A percentile compares a stretch with the other conserved stretches of the same genome.
These are phyloP conservation scores for Struthio camelus DNA, from an alignment of 2,113 vertebrate genomes.

Conservation along the genomic window DNA sequence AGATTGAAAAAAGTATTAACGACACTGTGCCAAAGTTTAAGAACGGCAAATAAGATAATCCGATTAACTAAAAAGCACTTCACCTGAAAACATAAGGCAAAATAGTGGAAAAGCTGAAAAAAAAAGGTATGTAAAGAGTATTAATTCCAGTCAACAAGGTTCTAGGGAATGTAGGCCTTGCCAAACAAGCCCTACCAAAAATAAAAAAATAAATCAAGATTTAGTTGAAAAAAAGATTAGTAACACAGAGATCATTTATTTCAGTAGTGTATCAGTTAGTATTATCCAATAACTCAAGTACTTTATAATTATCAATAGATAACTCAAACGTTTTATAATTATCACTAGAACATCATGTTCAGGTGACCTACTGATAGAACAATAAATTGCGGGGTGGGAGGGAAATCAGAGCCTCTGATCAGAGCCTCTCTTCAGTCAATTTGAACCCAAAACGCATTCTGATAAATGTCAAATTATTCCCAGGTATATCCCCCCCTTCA, in stretches of 20 bases:
- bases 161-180: not conserved
- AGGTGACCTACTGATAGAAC: not conserved
- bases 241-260: not conserved
- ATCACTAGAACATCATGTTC: not conserved
- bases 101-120: not conserved
- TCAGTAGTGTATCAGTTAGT: not conserved
- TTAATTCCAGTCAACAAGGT: not conserved
- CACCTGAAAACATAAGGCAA: not conserved
- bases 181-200: not conserved
- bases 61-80: not conserved
- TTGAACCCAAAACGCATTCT: not conserved
- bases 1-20: not conserved
- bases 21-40: not conserved
- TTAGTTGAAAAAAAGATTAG: not conserved
- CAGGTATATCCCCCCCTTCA: not conserved
- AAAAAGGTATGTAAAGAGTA: not conserved
- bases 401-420: not conserved
- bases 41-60: not conserved
- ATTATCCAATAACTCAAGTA: not conserved
- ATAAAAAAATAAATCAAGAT: not conserved
- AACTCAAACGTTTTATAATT: not conserved
- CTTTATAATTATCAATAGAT: not conserved
- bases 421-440: not conserved
- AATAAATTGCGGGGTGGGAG: not conserved
- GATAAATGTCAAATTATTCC: not conserved